phyloP scores from a whole-genome alignment of 2,888 invertebrate genomes.

The Stenodera caucasica region DNA sequence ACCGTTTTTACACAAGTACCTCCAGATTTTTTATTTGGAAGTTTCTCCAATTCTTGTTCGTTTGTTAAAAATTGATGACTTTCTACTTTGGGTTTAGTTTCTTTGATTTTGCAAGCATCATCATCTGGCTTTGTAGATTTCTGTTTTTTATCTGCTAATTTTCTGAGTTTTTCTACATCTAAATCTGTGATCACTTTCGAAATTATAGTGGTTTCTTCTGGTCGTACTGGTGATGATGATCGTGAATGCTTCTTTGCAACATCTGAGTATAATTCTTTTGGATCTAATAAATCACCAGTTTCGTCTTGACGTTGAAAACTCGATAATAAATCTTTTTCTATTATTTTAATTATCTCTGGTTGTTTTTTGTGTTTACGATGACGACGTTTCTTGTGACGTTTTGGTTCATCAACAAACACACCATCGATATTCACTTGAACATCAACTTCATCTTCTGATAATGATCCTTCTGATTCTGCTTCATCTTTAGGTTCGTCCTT shows the following conservation, averaged over 20 bases:
- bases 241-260: slow-evolving; percentile 44
- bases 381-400: slow-evolving; percentile 34
- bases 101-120: not conserved
- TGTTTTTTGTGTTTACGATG: slow-evolving; percentile 33
- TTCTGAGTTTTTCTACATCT: slow-evolving; percentile 40
- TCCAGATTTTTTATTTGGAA: not conserved
- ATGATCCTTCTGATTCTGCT: slow-evolving; percentile 16
- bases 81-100: not conserved
- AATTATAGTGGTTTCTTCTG: slow-evolving; percentile 37
- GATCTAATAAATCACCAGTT: slow-evolving; percentile 34
- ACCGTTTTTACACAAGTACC: not conserved
- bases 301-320: slow-evolving; percentile 44
- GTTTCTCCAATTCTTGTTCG: not conserved
- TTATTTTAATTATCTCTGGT: slow-evolving; percentile 22
- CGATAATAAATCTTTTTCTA: slow-evolving; percentile 41
- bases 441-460: slow-evolving; percentile 42
- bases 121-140: slow-evolving; percentile 10
- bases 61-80: not conserved
- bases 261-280: slow-evolving; percentile 48
- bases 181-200: slow-evolving; percentile 46
- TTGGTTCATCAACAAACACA: slow-evolving; percentile 37
- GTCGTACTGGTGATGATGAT: slow-evolving; percentile 41
- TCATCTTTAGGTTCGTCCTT: slow-evolving; percentile 11
- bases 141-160: slow-evolving; percentile 28
- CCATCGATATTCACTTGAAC: slow-evolving; percentile 47